Percentiles rank a stretch among this genome's conserved stretches.
Conservation (phyloP, 2,888 invertebrate species). For the Ennomos quercinarius region DNA sequence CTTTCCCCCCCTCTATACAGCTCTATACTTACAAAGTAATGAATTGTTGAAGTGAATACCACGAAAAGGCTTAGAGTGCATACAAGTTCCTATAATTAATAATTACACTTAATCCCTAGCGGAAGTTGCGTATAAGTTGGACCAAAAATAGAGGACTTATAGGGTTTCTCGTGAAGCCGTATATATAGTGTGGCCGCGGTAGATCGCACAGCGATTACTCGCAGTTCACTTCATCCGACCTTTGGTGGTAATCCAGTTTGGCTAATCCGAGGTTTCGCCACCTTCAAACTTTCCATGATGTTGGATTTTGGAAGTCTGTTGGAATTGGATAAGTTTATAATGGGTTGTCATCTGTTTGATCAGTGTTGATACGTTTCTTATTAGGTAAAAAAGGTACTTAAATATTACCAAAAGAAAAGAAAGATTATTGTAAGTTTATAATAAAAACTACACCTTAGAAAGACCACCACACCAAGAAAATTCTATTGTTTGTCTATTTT, state of each 20-base stretch:
- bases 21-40: too few relatives aligned
- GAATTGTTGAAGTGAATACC: too few relatives aligned
- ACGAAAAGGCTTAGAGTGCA: neutral
- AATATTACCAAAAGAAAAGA: too few relatives aligned
- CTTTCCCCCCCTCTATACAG: too few relatives aligned
- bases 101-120: neutral
- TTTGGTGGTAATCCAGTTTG: slow-evolving; percentile 41
- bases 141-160: slow-evolving; percentile 44
- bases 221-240: slow-evolving; percentile 44
- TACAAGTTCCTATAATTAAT: slow-evolving; percentile 5
- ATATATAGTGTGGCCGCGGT: slow-evolving; percentile 46
- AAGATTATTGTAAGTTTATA: too few relatives aligned
- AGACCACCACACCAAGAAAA: too few relatives aligned
- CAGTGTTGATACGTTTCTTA: neutral
- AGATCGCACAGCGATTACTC: slow-evolving; percentile 54
- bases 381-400: too few relatives aligned
- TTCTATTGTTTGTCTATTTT: too few relatives aligned
- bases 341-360: neutral
- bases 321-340: slow-evolving; percentile 28
- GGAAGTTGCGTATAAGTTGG: slow-evolving; percentile 6
- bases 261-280: slow-evolving; percentile 45
- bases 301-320: neutral
- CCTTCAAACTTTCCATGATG: slow-evolving; percentile 26
- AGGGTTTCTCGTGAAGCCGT: slow-evolving; percentile 55
- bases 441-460: too few relatives aligned